Conservation (phyloP, 2,888 invertebrate species). For the Campopleginae sp. region DNA sequence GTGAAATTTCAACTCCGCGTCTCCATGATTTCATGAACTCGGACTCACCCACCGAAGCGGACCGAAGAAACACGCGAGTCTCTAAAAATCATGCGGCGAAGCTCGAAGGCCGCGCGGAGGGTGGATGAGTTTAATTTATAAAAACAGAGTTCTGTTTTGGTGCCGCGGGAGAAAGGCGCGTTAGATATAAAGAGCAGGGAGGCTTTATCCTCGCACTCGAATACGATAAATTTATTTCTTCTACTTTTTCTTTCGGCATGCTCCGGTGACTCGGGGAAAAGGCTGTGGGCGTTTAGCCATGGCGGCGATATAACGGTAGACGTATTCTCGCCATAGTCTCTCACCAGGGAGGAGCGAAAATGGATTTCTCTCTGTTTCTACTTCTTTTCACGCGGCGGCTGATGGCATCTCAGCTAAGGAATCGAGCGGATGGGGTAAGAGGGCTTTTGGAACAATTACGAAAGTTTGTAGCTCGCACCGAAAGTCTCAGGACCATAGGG, state of each 20-base stretch:
- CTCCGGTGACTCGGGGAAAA: slow-evolving; percentile 1
- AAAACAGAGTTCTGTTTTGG: slow-evolving; percentile 54
- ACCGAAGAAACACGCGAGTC: slow-evolving; percentile 14
- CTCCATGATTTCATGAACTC: neutral
- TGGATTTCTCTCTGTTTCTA: slow-evolving; percentile 56
- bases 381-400: slow-evolving; percentile 37
- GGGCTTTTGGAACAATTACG: slow-evolving; percentile 77
- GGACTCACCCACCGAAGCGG: neutral
- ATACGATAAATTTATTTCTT: slow-evolving; percentile 66
- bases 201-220: slow-evolving; percentile 60
- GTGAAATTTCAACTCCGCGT: neutral
- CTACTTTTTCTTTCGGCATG: slow-evolving; percentile 22
- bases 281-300: slow-evolving; percentile 34
- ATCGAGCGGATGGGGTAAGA: slow-evolving; percentile 44
- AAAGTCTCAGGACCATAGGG: slow-evolving; percentile 9
- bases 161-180: slow-evolving; percentile 18
- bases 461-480: slow-evolving; percentile 71
- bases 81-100: slow-evolving; percentile 43
- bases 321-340: slow-evolving; percentile 55
- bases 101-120: slow-evolving; percentile 54
- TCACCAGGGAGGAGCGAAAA: slow-evolving; percentile 31
- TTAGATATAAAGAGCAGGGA: slow-evolving; percentile 29
- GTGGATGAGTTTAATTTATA: slow-evolving; percentile 66
- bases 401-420: slow-evolving; percentile 35
- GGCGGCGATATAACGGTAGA: slow-evolving; percentile 42